Conservation (phyloP, 1,140 invertebrate species). For the Eriosoma lanigerum region DNA sequence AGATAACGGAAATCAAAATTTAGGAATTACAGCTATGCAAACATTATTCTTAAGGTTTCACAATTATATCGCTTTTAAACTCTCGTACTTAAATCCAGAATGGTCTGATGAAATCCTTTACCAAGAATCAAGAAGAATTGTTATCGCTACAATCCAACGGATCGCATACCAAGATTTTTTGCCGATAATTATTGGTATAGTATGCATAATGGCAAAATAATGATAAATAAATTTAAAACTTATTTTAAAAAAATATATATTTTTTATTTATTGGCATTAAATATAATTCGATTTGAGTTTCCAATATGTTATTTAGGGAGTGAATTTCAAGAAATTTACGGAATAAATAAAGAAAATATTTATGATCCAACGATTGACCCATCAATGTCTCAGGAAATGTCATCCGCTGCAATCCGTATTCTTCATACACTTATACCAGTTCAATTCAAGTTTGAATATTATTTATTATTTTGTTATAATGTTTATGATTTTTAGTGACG, state of each 20-base stretch:
- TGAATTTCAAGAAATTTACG: neutral
- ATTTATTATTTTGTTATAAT: neutral
- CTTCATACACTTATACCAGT: constrained; percentile 12
- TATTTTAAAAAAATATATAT: neutral
- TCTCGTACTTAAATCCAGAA: constrained; percentile 52
- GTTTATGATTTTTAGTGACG: neutral
- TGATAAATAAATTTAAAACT: constrained; percentile 57
- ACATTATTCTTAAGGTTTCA: constrained; percentile 55
- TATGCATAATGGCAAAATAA: constrained; percentile 74
- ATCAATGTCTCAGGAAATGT: neutral
- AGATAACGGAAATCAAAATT: constrained; percentile 47
- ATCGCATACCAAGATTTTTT: constrained; percentile 71
- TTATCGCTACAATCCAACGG: constrained; percentile 63
- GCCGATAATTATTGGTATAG: constrained; percentile 66
- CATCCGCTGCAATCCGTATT: constrained; percentile 1
- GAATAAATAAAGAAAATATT: constrained; percentile 8
- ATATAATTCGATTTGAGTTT: neutral
- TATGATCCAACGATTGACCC: constrained; percentile 19
- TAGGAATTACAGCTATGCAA: constrained; percentile 48
- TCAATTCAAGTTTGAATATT: neutral
- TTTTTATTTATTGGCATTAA: no score
- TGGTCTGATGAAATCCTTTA: constrained; percentile 54
- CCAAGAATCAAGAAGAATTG: constrained; percentile 55
- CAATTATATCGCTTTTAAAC: constrained; percentile 55
- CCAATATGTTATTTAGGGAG: neutral